Evolutionary conservation across 2,797 vertebrate genomes (phyloP), one percentile per base, ranked within the genome.

Genomic region (Clarias pachynema): DNA sequence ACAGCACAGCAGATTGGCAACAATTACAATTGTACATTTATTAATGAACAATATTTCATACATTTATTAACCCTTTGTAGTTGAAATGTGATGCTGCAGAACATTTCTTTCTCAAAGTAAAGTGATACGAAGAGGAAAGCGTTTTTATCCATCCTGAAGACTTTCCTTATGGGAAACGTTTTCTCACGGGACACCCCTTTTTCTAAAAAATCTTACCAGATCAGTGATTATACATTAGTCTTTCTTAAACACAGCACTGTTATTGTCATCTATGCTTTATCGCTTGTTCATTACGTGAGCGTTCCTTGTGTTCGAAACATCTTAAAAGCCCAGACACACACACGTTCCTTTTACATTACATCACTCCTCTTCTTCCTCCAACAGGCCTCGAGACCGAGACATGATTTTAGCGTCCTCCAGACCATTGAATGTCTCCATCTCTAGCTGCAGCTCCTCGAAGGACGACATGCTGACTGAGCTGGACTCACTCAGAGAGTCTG

Each of bases 391-490:
- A 69, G 88, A 88, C 63, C 85, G 91, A 68, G 87, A 93, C 84
- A 66, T 91, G 89, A 95, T 93, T 77, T 91, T 89, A 65, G 78
- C 29, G 6, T 85, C 60, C 70, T 87, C 84, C 72, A 49, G 65
- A 10, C 85, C 73, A 40, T 75, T 59, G 29, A 74, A 65, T 65
- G 72, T 60, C 57, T 89, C 86, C n/a, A 86, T 79, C 87, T 97
- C 96, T 89, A 96, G 89, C 89, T 96, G 96, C 88, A 94, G 93
- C 88, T 97, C 96, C 92, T 96, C 96, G 0, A 96, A 96, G 10
- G 96, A 97, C 0, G 94, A 95, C 44, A 49, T 49, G 79, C 96
- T 98, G 87, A 95, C 89, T 1, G 96, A 97, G 89, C 97, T 97
- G 0, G 92, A 93, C 73, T 98, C 95, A 0, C 97, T 97, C 92